Base-by-base conservation (phyloP, 2,888 invertebrate genomes). In the Xestia sexstrigata region DNA sequence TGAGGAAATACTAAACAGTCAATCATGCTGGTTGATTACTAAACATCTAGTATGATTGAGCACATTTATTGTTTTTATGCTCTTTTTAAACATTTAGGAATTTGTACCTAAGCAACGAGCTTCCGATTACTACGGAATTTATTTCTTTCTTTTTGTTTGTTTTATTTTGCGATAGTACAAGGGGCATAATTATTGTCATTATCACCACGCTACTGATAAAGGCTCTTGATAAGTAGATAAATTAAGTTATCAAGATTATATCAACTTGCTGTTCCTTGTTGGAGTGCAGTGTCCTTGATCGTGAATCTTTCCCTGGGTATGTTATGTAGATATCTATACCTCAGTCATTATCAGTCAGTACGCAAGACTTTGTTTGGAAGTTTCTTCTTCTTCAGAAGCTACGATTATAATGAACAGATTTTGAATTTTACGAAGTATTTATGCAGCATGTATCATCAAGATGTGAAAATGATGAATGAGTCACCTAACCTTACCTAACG, bases 201-300 rank as follows among this genome's bases (percentile, higher is more conserved):
- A 70, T 76, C 77, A 63, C 45, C 52, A 20, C 45, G 5, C 26
- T 76, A 52, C 17, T 62, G 69, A 77, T 73, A 73, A 47, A 73
- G 15, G n/a, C 42, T 63, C 7, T 74, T 42, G n/a, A 45, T 77
- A 23, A 70, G 23, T 23, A 62, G 30, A 35, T 62, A 23, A 76
- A 26, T 62, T 3, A 39, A 70, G 11, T 3, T 52, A 52, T 69
- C 42, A 70, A 52, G n/a, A 63, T 76, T 8, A 13, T 52, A 15
- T 26, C 11, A 52, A 49, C 49, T 15, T 7, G 15, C 11, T 62
- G n/a, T 67, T 49, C 2, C 8, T 58, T 68, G 5, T 69, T 62
- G 7, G 45, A 52, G 35, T 62, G 3, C 67, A 30, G 30, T 62
- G 42, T 45, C 42, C 17, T 68, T 69, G 62, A 55, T 52, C 23